Conservation (phyloP, 2,888 invertebrate genomes). For the Clanis bilineata region DNA sequence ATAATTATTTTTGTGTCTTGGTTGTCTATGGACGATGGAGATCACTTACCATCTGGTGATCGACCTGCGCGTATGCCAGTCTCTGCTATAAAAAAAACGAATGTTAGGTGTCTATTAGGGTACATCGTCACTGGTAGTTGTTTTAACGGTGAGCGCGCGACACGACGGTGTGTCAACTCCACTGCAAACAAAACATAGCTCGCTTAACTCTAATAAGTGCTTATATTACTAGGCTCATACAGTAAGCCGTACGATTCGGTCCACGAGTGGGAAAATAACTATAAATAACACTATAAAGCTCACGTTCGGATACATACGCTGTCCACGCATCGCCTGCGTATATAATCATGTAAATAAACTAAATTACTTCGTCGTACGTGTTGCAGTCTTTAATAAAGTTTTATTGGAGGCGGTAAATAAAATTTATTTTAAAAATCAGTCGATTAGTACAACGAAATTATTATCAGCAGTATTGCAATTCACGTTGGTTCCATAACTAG, state of each 20-base stretch:
- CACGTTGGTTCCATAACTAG: not conserved
- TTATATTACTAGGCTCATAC: constrained; percentile 57
- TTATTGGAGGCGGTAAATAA: not conserved
- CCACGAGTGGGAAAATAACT: constrained; percentile 54
- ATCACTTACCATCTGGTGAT: too few relatives aligned
- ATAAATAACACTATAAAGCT: constrained; percentile 48
- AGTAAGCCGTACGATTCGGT: constrained; percentile 59
- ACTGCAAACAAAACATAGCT: constrained; percentile 59
- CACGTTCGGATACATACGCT: constrained; percentile 40
- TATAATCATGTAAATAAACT: constrained; percentile 15
- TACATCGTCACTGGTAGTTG: too few relatives aligned
- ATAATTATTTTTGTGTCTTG: too few relatives aligned
- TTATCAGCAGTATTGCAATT: not conserved
- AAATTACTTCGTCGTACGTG: constrained; percentile 8
- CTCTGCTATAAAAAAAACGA: too few relatives aligned
- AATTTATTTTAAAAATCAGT: not conserved
- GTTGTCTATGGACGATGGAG: too few relatives aligned
- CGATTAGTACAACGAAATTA: not conserved
- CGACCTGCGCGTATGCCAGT: too few relatives aligned
- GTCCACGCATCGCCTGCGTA: constrained; percentile 12
- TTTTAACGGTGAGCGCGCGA: not conserved
- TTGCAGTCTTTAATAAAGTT: constrained; percentile 3
- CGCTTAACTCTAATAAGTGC: constrained; percentile 63
- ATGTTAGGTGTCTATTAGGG: too few relatives aligned
- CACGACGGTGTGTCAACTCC: constrained; percentile 40